Percentiles rank a stretch among this genome's conserved stretches.
These are phyloP conservation scores for Dendroctonus valens DNA, from an alignment of 1,140 invertebrate genomes.

Conservation along the genomic window DNA sequence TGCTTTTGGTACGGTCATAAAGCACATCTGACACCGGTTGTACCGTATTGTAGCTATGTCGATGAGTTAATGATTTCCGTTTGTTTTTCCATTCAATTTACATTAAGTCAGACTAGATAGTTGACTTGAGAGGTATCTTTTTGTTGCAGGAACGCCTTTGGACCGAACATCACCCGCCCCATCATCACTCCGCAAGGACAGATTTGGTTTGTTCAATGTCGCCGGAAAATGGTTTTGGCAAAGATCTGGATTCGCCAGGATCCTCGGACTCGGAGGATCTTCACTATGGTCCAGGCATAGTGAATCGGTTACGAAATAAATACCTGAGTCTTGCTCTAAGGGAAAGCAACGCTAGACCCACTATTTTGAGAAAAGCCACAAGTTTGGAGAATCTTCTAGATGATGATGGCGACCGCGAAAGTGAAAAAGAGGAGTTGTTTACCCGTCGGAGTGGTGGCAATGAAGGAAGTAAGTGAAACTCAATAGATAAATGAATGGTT, in stretches of 20 bases:
- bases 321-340: slow-evolving; percentile 79
- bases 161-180: slow-evolving; percentile 32
- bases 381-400: slow-evolving; percentile 83
- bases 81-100: not conserved
- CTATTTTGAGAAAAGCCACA: slow-evolving; percentile 70
- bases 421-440: slow-evolving; percentile 36
- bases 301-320: slow-evolving; percentile 79
- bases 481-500: not conserved
- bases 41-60: slow-evolving; percentile 13
- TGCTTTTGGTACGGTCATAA: slow-evolving; percentile 4
- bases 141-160: slow-evolving; percentile 45
- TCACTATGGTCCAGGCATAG: slow-evolving; percentile 88
- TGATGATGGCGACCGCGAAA: slow-evolving; percentile 56
- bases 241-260: slow-evolving; percentile 32
- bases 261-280: slow-evolving; percentile 70
- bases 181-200: slow-evolving; percentile 13
- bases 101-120: not conserved
- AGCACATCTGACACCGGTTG: slow-evolving; percentile 9
- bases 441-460: slow-evolving; percentile 13
- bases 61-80: slow-evolving; percentile 2
- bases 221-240: slow-evolving; percentile 27
- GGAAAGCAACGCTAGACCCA: slow-evolving; percentile 62
- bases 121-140: slow-evolving; percentile 3
- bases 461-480: slow-evolving; percentile 14
- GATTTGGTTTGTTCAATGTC: slow-evolving; percentile 8